Percentiles rank a stretch among this genome's conserved stretches.
These are phyloP conservation scores for Liparis tanakae DNA, from an alignment of 2,797 vertebrate genomes.

Conservation along the genomic window DNA sequence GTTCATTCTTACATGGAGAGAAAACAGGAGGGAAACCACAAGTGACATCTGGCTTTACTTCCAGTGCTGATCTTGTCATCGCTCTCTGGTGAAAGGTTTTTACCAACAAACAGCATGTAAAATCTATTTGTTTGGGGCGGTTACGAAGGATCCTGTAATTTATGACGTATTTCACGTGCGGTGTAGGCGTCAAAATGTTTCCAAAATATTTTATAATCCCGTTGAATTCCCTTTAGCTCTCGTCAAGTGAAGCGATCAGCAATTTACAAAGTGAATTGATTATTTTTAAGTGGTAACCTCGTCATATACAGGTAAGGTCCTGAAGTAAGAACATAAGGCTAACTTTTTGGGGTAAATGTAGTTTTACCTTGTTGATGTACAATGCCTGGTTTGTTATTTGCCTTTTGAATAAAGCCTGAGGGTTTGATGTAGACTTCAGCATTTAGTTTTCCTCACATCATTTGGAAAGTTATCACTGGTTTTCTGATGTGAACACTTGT, in stretches of 20 bases:
- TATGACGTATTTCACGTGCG: background rate
- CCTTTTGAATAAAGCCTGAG: background rate
- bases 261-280: background rate
- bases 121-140: background rate
- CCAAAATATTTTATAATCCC: constrained; percentile 2
- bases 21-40: constrained; percentile 43
- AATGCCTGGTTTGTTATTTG: background rate
- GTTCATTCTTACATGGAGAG: constrained; percentile 37
- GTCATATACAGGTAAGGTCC: background rate
- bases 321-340: background rate
- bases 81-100: background rate
- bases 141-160: background rate
- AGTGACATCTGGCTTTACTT: constrained; percentile 30
- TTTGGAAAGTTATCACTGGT: background rate
- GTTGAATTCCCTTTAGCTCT: background rate
- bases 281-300: background rate
- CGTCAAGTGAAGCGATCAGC: background rate
- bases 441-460: background rate
- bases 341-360: background rate
- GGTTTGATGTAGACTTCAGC: background rate
- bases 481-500: too few relatives aligned
- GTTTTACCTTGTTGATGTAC: background rate
- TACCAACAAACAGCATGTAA: background rate
- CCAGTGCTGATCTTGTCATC: constrained; percentile 6
- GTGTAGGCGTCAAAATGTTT: background rate